phyloP scores from a whole-genome alignment of 2,113 vertebrate species.

The Odobenus rosmarus region DNA sequence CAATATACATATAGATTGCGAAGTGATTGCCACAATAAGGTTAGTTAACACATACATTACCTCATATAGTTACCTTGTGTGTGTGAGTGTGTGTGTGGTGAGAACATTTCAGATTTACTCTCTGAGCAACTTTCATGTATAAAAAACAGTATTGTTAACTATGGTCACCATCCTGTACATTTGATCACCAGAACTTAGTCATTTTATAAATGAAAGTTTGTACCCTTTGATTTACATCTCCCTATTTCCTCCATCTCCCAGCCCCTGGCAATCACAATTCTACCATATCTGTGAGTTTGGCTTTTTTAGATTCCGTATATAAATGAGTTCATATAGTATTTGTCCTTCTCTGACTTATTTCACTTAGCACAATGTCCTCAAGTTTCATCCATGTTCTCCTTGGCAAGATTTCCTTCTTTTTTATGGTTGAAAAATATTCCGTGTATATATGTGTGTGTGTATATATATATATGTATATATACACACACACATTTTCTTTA shows the following conservation, averaged over 20 bases:
- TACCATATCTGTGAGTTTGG: background rate
- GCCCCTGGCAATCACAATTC: background rate
- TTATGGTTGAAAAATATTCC: background rate
- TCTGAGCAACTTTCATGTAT: background rate
- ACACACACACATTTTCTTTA: background rate
- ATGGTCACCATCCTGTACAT: background rate
- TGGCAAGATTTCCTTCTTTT: background rate
- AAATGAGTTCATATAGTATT: background rate
- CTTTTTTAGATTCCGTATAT: background rate
- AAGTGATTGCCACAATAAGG: background rate
- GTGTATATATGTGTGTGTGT: background rate
- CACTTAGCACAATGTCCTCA: background rate
- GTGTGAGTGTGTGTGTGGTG: background rate
- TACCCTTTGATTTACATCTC: background rate
- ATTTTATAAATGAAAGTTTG: background rate
- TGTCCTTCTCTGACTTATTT: slow-evolving; percentile 17
- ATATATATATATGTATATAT: background rate
- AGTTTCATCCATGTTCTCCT: background rate
- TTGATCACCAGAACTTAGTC: background rate
- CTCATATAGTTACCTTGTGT: background rate
- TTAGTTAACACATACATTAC: background rate
- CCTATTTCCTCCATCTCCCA: background rate
- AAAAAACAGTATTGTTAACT: background rate
- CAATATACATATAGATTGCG: background rate
- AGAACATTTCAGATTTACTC: background rate